Base-by-base conservation (phyloP, 2,797 vertebrate species). In the Tragopan temminckii region DNA sequence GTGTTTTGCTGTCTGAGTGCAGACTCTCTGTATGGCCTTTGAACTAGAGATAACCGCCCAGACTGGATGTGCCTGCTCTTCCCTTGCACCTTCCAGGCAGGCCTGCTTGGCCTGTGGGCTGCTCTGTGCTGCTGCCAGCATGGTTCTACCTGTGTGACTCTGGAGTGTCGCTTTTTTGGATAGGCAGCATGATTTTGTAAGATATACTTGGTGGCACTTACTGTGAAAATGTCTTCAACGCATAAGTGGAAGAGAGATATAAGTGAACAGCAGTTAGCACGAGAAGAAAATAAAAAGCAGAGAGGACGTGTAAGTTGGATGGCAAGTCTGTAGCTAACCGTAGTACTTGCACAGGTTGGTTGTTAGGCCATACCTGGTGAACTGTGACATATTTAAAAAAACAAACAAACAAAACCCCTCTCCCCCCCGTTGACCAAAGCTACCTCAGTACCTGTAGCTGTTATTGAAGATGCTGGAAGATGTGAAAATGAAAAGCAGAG, bases 301-400 rank as follows among this genome's bases (percentile, higher is more conserved):
- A 20, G 50, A 50, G 55, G 24, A 59, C 0, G 0, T 36, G 0
- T 5, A 50, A 80, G 25, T 57, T 38, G 66, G 33, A 33, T 72
- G 31, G 40, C 17, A 69, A 82, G 74, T 58, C 17, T 50, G 46
- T 82, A 85, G 48, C 35, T 67, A 64, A 40, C 23, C 16, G 33
- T 57, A 36, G 11, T 27, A 3, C 24, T 66, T 46, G 24, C 8
- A 8, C 38, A 69, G 19, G 20, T 78, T 83, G 35, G 52, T 85
- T 80, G 18, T 80, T 88, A 57, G n/a, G 23, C 25, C 78, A 10
- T 19, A 63, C 33, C 24, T 13, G 18, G 59, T 83, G 45, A 72
- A 58, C 8, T 71, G 58, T 52, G 18, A 19, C 19, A 15, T 13
- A 23, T 53, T 75, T 70, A 87, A n/a, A 33, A 87, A n/a, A 33